These are phyloP conservation scores for Microcebus griseorufus DNA, from an alignment of 2,113 vertebrate genomes.

Conservation along the genomic window DNA sequence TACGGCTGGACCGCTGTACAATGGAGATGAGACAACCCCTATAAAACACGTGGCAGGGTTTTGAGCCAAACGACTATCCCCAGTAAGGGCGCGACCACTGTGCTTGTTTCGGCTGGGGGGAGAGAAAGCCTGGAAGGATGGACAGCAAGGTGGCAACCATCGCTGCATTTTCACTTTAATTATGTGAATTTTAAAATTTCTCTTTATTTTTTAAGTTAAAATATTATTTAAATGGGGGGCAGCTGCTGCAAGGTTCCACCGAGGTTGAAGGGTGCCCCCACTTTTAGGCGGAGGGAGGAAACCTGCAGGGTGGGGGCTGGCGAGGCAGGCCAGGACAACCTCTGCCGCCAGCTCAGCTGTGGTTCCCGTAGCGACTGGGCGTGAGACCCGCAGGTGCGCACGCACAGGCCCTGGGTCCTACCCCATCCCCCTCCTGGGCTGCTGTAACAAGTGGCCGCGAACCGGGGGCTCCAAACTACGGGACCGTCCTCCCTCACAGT, in stretches of 20 bases:
- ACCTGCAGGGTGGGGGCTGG: neutral
- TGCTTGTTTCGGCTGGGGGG: too few species aligned
- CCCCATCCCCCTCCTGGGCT: neutral
- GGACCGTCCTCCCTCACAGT: neutral
- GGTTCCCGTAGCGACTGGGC: fast-evolving
- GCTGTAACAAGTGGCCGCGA: neutral
- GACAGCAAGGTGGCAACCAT: too few species aligned
- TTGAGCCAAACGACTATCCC: too few species aligned
- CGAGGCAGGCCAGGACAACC: fast-evolving
- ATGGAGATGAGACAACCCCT: too few species aligned
- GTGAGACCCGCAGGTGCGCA: neutral
- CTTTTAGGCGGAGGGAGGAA: neutral
- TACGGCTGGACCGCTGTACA: too few species aligned
- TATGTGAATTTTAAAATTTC: neutral
- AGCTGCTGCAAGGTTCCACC: neutral
- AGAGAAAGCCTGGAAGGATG: too few species aligned
- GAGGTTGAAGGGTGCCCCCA: neutral
- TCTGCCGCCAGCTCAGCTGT: fast-evolving
- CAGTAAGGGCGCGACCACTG: too few species aligned
- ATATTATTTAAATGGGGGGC: neutral
- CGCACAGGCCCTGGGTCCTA: neutral
- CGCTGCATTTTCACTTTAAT: neutral
- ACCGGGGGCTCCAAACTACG: neutral
- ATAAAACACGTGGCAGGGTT: too few species aligned
- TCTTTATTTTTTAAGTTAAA: neutral